These are phyloP conservation scores for Lymantria monacha DNA, from an alignment of 2,888 invertebrate genomes.

Conservation along the genomic window DNA sequence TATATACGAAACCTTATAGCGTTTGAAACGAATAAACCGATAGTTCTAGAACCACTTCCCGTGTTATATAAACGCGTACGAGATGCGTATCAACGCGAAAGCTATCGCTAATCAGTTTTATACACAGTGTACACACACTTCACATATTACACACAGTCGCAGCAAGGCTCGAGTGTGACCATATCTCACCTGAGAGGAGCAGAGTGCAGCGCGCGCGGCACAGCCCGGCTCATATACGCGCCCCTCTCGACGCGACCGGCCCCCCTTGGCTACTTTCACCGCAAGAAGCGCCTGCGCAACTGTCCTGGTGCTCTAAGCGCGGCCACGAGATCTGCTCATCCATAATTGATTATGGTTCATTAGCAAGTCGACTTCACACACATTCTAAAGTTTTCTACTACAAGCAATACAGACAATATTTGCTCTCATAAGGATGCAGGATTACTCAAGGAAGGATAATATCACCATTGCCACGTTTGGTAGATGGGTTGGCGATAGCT, in stretches of 20 bases:
- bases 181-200: constrained; percentile 64
- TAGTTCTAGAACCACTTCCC: constrained; percentile 24
- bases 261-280: constrained; percentile 60
- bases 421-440: too few species aligned
- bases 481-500: too few species aligned
- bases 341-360: constrained; percentile 17
- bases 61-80: constrained; percentile 35
- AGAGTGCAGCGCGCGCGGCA: constrained; percentile 71
- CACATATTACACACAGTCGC: constrained; percentile 31
- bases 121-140: constrained; percentile 38
- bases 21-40: constrained; percentile 3
- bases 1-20: background rate
- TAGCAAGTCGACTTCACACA: background rate
- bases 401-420: too few species aligned
- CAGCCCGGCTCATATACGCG: constrained; percentile 56
- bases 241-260: constrained; percentile 40
- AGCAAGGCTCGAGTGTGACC: constrained; percentile 20
- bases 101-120: constrained; percentile 35
- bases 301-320: constrained; percentile 48
- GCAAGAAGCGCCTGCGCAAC: constrained; percentile 58
- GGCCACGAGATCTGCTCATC: constrained; percentile 46
- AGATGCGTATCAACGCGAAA: constrained; percentile 35
- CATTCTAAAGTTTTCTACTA: background rate
- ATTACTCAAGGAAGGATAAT: too few species aligned
- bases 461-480: too few species aligned